These are phyloP conservation scores for Semicossyphus pulcher DNA, from an alignment of 2,113 vertebrate species.

Conservation along the genomic window DNA sequence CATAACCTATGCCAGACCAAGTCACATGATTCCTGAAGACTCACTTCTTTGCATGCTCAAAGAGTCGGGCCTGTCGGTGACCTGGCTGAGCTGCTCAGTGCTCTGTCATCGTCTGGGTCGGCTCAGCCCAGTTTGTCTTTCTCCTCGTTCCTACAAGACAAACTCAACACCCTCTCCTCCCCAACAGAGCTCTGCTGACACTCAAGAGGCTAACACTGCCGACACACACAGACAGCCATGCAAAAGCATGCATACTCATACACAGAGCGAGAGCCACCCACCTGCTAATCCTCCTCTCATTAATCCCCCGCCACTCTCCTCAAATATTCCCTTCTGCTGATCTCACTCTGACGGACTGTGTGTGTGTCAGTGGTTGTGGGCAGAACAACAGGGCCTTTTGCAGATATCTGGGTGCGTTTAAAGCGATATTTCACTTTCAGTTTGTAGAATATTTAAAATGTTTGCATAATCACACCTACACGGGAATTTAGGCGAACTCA, in stretches of 20 bases:
- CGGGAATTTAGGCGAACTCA: background rate
- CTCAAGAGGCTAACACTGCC: too few relatives aligned
- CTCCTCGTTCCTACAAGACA: conserved; percentile 50
- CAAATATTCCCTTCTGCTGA: conserved; percentile 90
- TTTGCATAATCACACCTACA: conserved; percentile 15
- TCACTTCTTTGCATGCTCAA: conserved; percentile 35
- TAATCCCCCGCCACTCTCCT: conserved; percentile 91
- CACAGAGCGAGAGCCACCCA: conserved; percentile 67
- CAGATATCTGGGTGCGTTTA: conserved; percentile 24
- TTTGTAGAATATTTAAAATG: conserved; percentile 23
- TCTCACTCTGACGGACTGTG: conserved; percentile 51
- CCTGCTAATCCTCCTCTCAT: conserved; percentile 97
- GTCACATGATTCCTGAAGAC: conserved; percentile 16
- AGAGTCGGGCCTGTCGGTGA: conserved; percentile 30
- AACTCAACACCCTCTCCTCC: conserved; percentile 31
- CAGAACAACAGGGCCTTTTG: conserved; percentile 32
- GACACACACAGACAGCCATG: background rate
- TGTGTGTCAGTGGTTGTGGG: conserved; percentile 12
- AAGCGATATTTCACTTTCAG: conserved; percentile 36
- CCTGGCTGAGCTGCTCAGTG: background rate
- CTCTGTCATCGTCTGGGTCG: conserved; percentile 47
- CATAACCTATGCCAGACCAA: background rate
- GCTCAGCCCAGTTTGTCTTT: conserved; percentile 34
- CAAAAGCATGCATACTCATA: background rate
- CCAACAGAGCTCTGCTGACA: conserved; percentile 68